These are phyloP conservation scores for Cydia splendana DNA, from an alignment of 1,140 invertebrate genomes.

Conservation along the genomic window DNA sequence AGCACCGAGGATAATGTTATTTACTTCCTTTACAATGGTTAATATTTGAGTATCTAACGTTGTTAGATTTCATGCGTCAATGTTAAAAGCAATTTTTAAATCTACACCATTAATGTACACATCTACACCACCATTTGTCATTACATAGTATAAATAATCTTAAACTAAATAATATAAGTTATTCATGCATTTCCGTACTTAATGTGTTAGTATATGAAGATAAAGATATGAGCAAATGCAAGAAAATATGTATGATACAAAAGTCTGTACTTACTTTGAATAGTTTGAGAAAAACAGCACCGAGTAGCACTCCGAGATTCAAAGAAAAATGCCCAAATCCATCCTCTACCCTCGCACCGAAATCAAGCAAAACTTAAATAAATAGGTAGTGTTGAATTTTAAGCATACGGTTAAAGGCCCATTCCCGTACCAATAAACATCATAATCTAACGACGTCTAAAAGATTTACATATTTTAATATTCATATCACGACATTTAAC, in stretches of 20 bases:
- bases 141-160: background rate
- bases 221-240: slow-evolving; percentile 11
- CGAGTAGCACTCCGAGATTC: slow-evolving; percentile 42
- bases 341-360: slow-evolving; percentile 37
- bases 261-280: slow-evolving; percentile 48
- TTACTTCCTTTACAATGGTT: background rate
- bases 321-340: slow-evolving; percentile 39
- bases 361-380: slow-evolving; percentile 44
- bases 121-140: too few relatives aligned
- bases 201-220: slow-evolving; percentile 24
- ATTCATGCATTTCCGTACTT: background rate
- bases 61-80: background rate
- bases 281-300: slow-evolving; percentile 37
- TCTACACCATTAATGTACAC: background rate
- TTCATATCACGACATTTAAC: slow-evolving; percentile 14
- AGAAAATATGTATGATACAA: slow-evolving; percentile 42
- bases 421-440: background rate
- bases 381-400: background rate
- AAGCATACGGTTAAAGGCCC: slow-evolving; percentile 24
- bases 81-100: background rate
- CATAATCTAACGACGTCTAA: background rate
- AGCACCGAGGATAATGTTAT: slow-evolving; percentile 2
- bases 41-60: background rate
- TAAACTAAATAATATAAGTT: background rate
- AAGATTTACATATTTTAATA: slow-evolving; percentile 13